Evolutionary conservation across 37 sponge, comb jelly and placozoan species (phyloP), one percentile per base, ranked within the genome.

Genomic region (Theonella swinhoei): DNA sequence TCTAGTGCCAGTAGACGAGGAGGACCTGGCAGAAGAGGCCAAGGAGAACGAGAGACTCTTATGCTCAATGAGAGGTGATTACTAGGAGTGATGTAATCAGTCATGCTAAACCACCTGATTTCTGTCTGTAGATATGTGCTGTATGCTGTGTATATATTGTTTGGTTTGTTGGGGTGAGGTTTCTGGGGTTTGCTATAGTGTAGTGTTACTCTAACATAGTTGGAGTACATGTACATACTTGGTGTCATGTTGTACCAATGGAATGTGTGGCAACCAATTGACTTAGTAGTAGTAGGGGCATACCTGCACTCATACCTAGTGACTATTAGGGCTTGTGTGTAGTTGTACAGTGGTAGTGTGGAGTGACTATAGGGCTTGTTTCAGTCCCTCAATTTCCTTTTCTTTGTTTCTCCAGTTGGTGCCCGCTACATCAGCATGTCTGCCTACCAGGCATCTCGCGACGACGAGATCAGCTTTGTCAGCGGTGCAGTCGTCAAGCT

Each of bases 401-500:
- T 26, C 23, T 72, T 2, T 58, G 1, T 30, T 76, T 29, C 42
- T 34, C 29, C 62, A 88, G 88, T 76, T 26, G 88, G 88, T 34
- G 70, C 88, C 1, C 75, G 88, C 5, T 81, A 88, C 62, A 75
- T 88, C 42, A 88, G 88, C 62, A 81, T 71, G 28, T 88, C 88
- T 4, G 59, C 75, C 66, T 88, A 88, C 62, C 82, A 88, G 63
- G 76, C 88, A 23, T 70, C 82, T 5, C 69, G 88, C 2, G 88
- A 88, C 22, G 88, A 88, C 67, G 88, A 88, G 31, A 75, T 81
- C 24, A 88, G 88, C 42, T 88, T 88, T 67, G 88, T 88, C 4
- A 67, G 35, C 22, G 88, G 88, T 41, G 88, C 88, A 43, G 76
- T 88, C 23, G 88, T 88, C 33, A 88, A 70, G 42, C 39, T 88